phyloP scores from a whole-genome alignment of 2,888 invertebrate genomes.

The Odiellus spinosus region DNA sequence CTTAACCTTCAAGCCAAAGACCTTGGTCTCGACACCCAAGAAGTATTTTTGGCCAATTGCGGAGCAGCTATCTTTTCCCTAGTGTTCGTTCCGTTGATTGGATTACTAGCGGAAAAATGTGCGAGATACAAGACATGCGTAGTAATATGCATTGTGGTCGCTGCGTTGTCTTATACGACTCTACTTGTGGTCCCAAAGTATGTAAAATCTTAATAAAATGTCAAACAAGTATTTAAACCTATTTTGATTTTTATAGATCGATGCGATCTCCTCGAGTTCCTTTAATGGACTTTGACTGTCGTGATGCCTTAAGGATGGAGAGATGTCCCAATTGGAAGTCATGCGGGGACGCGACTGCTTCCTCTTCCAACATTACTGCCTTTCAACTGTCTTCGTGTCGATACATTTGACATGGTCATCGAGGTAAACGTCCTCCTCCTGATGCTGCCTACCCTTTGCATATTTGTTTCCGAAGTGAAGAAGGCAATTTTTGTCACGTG shows the following conservation, averaged over 20 bases:
- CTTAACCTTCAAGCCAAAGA: slow-evolving; percentile 59
- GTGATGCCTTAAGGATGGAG: slow-evolving; percentile 18
- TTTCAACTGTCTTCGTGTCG: slow-evolving; percentile 17
- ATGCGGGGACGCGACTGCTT: slow-evolving; percentile 10
- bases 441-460: slow-evolving; percentile 15
- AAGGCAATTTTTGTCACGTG: slow-evolving; percentile 11
- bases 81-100: slow-evolving; percentile 57
- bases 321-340: slow-evolving; percentile 20
- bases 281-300: slow-evolving; percentile 20
- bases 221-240: no score
- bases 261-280: slow-evolving; percentile 17
- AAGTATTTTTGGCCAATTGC: slow-evolving; percentile 59
- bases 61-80: slow-evolving; percentile 62
- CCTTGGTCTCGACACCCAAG: slow-evolving; percentile 53
- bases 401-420: slow-evolving; percentile 18
- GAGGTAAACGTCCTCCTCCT: no score
- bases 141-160: slow-evolving; percentile 25
- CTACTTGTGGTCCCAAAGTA: slow-evolving; percentile 28
- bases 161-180: slow-evolving; percentile 26
- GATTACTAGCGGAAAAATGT: slow-evolving; percentile 58
- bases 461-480: slow-evolving; percentile 14
- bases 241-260: no score
- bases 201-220: no score
- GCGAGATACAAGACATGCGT: slow-evolving; percentile 33
- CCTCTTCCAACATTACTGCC: slow-evolving; percentile 9